Evolutionary conservation across 2,113 vertebrate genomes (phyloP), one percentile per base, ranked within the genome.

Genomic region (Pelusios castaneus): DNA sequence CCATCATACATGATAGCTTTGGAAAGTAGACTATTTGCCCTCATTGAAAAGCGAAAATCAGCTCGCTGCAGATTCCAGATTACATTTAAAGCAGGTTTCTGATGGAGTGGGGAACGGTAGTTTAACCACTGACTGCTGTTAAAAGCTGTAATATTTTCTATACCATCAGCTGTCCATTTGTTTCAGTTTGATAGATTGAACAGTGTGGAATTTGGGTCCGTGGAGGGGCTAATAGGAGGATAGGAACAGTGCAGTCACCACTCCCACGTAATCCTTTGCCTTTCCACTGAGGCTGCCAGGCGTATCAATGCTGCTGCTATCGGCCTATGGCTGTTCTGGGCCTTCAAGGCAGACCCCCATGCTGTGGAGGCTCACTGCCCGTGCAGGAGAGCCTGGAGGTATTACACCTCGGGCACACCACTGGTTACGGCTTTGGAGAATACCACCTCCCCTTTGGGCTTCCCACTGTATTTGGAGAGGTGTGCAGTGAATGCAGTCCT

Each of bases 271-370:
- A 5, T n/a, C 60, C 60, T 67, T 67, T 91, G 31, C 7, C 87
- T 95, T 84, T 89, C 76, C 45, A 60, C 60, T n/a, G 60, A 67
- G 55, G 55, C 70, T 56, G 58, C 58, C 77, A 79, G 49, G 93
- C 49, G 5, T 77, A 43, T 34, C 49, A 43, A 14, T 13, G 25
- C 91, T 91, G 12, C 45, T 47, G 3, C 51, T 93, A 70, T 41
- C 82, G 60, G 22, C 52, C 80, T 52, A 14, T 60, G 25, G 11
- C 45, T 41, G 87, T 0, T 27, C 31, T 31, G 31, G n/a, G 34
- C 34, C 34, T n/a, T 67, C 19, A 67, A n/a, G 12, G 34, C 60
- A 67, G 60, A 67, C 14, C 60, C 60, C 12, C 34, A n/a, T 21
- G 60, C 17, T 67, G 0, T 78, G 86, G 89, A 89, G 67, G 75